Conservation (phyloP, 2,797 vertebrate species). For the Geotrypetes seraphini region DNA sequence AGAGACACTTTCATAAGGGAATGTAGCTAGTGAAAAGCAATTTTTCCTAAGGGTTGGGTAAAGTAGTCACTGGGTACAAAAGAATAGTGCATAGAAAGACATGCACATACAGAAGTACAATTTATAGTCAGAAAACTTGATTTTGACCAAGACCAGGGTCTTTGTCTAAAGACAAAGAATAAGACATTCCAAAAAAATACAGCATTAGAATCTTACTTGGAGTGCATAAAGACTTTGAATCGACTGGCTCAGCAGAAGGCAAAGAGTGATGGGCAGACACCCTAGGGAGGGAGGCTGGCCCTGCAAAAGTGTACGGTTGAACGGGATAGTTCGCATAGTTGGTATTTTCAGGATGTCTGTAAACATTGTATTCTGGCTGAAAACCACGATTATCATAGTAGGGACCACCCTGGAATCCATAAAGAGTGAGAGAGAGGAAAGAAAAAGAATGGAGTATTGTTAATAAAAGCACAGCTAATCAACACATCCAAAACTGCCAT, state of each 20-base stretch:
- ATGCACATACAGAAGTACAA: neutral
- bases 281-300: conserved; percentile 37
- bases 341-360: conserved; percentile 1
- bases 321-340: conserved; percentile 2
- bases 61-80: neutral
- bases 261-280: conserved; percentile 20
- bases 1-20: too few species aligned
- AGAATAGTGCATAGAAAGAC: neutral
- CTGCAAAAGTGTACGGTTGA: neutral
- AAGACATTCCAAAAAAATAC: neutral
- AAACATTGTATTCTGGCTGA: conserved; percentile 31
- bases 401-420: conserved; percentile 28
- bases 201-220: conserved; percentile 33
- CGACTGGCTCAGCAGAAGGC: neutral
- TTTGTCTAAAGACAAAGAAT: too few species aligned
- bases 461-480: too few species aligned
- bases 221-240: neutral
- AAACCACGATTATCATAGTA: conserved; percentile 55
- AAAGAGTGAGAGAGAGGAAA: neutral
- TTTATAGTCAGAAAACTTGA: neutral
- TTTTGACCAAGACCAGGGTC: too few species aligned
- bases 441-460: neutral
- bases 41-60: neutral
- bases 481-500: too few species aligned
- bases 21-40: fast-evolving